Evolutionary conservation across 1,140 invertebrate genomes (phyloP), one percentile per base, ranked within the genome.

Genomic region (Zeugodacus cucurbitae): DNA sequence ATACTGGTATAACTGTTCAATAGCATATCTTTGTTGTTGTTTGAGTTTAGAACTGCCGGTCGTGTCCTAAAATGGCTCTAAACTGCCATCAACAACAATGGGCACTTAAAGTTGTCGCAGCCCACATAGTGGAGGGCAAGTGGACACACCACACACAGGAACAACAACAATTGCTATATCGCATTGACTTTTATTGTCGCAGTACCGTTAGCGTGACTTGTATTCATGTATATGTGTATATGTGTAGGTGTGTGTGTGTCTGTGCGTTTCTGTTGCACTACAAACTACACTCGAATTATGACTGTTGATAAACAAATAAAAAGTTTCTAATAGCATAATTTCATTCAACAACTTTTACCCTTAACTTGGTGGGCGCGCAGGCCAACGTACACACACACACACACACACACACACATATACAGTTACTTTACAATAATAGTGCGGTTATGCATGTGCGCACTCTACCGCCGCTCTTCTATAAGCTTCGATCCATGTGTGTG

Each of bases 271-370:
- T 62, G 67, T 41, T 67, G 26, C 29, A 32, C 64, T 67, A 41
- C 14, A 74, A 74, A 74, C 34, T 74, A 41, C 34, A 41, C 34
- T 37, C 3, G 22, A 37, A 37, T 74, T 74, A 37, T 74, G 34
- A 74, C 20, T 74, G 67, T 74, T 74, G 67, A 74, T 74, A 74
- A 74, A 74, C 67, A 74, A 74, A 74, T 74, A 37, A 37, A 37
- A 37, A 37, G 32, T 74, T 74, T 74, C 67, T 74, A 74, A 74
- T 74, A 67, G 62, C 14, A 67, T 67, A 67, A 67, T 67, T 34
- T 14, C 62, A 67, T 67, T 67, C 62, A 67, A 67, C 14, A 74
- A 74, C 67, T 74, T 74, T 74, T 41, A 22, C 32, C 17, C 34
- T 74, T 37, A 67, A 32, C 62, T 74, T 74, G 32, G 32, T 22